A percentile compares a stretch with the other conserved stretches of the same genome.
These are phyloP conservation scores for Chlorodrepanis virens DNA, from an alignment of 2,113 vertebrate species.

Conservation along the genomic window DNA sequence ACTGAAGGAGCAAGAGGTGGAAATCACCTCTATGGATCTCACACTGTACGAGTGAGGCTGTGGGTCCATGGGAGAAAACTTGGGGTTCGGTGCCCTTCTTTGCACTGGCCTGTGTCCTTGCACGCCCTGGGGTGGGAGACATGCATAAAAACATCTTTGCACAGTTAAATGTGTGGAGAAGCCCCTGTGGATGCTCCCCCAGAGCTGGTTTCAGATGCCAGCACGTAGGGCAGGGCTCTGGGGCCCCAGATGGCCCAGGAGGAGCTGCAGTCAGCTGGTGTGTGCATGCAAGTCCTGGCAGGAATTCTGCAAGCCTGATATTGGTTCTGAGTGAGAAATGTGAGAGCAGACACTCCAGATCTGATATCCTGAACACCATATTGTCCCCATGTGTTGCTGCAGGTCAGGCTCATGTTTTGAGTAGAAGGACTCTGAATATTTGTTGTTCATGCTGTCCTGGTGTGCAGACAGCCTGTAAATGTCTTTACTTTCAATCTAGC, in stretches of 20 bases:
- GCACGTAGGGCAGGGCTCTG: not conserved
- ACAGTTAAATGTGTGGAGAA: not conserved
- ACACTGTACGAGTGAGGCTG: not conserved
- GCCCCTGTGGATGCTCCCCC: not conserved
- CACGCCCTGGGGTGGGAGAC: not conserved
- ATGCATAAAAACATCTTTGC: not conserved
- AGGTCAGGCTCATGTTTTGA: not conserved
- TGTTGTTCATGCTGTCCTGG: not conserved
- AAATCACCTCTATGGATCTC: not conserved
- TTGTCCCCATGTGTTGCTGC: not conserved
- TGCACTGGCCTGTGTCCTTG: not conserved
- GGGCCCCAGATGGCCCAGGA: not conserved
- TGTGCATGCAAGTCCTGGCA: not conserved
- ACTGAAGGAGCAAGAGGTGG: not conserved
- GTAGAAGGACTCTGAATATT: not conserved
- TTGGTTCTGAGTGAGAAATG: constrained; percentile 28
- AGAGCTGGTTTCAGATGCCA: not conserved
- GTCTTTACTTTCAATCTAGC: not conserved
- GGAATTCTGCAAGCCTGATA: not conserved
- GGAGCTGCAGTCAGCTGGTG: not conserved
- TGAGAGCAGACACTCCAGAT: constrained; percentile 1
- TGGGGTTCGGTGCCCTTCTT: not conserved
- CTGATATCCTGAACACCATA: constrained; percentile 3
- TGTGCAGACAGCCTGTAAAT: not conserved
- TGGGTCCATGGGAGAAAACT: not conserved